phyloP scores from a whole-genome alignment of 2,797 vertebrate species.

The Darevskia nairensis region DNA sequence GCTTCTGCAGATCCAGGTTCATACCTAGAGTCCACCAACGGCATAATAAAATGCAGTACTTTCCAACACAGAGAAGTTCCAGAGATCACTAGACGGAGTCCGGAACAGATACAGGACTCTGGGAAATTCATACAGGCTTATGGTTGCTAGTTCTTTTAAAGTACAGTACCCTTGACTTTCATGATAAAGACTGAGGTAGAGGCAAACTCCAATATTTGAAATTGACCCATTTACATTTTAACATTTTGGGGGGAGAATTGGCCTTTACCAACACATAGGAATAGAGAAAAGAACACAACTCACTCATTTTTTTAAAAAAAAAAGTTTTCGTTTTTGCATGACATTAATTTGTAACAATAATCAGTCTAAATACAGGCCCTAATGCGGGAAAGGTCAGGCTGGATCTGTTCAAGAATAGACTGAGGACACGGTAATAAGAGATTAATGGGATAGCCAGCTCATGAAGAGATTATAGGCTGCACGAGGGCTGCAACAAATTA shows the following conservation, averaged over 20 bases:
- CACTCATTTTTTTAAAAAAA: background rate
- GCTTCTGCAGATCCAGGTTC: background rate
- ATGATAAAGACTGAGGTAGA: background rate
- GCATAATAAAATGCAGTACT: background rate
- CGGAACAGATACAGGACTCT: background rate
- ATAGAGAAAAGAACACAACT: background rate
- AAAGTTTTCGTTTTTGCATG: background rate
- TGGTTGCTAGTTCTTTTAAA: background rate
- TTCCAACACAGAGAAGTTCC: background rate
- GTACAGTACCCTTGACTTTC: background rate
- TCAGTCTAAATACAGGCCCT: constrained; percentile 57
- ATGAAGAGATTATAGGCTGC: constrained; percentile 47
- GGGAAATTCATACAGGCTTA: background rate
- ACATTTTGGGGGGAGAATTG: background rate
- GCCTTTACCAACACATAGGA: background rate
- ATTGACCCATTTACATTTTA: background rate
- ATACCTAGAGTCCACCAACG: background rate
- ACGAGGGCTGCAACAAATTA: constrained; percentile 10
- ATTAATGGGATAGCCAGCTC: constrained; percentile 50
- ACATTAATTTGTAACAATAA: constrained; percentile 5
- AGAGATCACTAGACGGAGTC: background rate
- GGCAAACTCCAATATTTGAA: background rate
- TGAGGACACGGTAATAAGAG: constrained; percentile 29
- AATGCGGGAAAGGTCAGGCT: constrained; percentile 48
- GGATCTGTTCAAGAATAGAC: background rate